Conservation (phyloP, 2,113 vertebrate genomes). For the Anser brachyrhynchus region DNA sequence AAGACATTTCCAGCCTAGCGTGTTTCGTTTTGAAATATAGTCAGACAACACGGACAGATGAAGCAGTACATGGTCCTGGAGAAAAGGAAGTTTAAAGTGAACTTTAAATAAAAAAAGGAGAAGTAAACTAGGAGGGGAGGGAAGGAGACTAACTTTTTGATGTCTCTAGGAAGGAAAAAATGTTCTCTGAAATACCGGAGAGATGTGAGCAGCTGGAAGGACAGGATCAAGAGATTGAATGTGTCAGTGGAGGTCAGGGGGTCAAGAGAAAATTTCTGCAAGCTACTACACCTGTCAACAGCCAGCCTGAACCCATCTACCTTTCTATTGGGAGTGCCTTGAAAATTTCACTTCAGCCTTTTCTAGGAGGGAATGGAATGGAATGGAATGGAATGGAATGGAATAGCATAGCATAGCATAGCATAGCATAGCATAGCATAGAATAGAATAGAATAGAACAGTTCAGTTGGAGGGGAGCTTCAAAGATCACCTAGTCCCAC, state of each 20-base stretch:
- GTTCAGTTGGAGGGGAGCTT: not conserved
- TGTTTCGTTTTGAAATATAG: constrained; percentile 16
- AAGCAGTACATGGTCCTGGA: not conserved
- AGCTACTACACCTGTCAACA: not conserved
- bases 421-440: no score
- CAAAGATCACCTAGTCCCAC: not conserved
- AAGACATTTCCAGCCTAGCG: constrained; percentile 32
- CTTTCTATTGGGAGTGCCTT: not conserved
- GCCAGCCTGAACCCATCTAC: not conserved
- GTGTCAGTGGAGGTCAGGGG: not conserved
- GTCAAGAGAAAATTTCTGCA: not conserved
- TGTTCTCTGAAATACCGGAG: not conserved
- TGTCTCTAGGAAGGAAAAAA: not conserved
- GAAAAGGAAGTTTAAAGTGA: not conserved
- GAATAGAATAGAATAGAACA: no score
- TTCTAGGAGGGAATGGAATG: not conserved
- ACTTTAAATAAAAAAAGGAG: not conserved
- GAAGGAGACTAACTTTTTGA: not conserved
- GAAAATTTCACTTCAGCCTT: not conserved
- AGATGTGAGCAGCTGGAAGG: not conserved
- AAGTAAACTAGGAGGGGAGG: not conserved
- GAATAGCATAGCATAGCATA: not conserved
- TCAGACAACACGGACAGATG: not conserved
- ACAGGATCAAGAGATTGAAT: not conserved
- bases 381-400: not conserved